Percentiles rank a stretch among this genome's conserved stretches.
Conservation (phyloP, 1,140 invertebrate genomes). For the Habropoda laboriosa region DNA sequence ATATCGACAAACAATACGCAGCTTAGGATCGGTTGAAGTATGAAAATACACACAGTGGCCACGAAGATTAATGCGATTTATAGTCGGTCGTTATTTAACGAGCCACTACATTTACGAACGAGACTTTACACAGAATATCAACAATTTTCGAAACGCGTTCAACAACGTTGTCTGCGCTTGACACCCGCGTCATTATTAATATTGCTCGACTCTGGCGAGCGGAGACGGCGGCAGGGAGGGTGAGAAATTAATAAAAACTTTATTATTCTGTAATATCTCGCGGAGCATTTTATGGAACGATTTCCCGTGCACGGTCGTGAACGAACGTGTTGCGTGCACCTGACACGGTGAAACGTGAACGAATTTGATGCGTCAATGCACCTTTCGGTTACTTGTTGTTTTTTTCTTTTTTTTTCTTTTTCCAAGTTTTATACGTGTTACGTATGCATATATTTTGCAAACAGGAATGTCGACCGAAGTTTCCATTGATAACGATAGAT, state of each 20-base stretch:
- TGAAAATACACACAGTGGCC: too few relatives aligned
- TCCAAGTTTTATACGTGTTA: not conserved
- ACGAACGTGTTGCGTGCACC: slow-evolving; percentile 37
- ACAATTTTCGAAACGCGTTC: slow-evolving; percentile 60
- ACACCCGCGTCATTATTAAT: slow-evolving; percentile 63
- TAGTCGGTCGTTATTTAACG: not conserved
- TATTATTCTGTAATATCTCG: slow-evolving; percentile 64
- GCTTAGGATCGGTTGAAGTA: too few relatives aligned
- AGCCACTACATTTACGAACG: not conserved
- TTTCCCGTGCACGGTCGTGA: slow-evolving; percentile 28
- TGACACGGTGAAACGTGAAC: slow-evolving; percentile 53
- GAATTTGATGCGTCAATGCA: slow-evolving; percentile 13
- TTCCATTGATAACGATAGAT: not conserved
- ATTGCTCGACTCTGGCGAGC: slow-evolving; percentile 41
- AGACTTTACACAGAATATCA: slow-evolving; percentile 23
- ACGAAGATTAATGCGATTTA: not conserved
- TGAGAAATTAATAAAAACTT: slow-evolving; percentile 63
- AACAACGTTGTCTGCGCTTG: slow-evolving; percentile 56
- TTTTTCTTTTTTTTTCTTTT: not conserved
- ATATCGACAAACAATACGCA: too few relatives aligned
- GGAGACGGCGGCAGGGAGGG: not conserved
- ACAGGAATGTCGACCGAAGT: not conserved
- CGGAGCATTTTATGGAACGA: slow-evolving; percentile 59
- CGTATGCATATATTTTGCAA: too few relatives aligned
- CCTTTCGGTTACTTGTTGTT: not conserved